Conservation (phyloP, 2,113 vertebrate genomes). For the Forbesichthys agassizii region DNA sequence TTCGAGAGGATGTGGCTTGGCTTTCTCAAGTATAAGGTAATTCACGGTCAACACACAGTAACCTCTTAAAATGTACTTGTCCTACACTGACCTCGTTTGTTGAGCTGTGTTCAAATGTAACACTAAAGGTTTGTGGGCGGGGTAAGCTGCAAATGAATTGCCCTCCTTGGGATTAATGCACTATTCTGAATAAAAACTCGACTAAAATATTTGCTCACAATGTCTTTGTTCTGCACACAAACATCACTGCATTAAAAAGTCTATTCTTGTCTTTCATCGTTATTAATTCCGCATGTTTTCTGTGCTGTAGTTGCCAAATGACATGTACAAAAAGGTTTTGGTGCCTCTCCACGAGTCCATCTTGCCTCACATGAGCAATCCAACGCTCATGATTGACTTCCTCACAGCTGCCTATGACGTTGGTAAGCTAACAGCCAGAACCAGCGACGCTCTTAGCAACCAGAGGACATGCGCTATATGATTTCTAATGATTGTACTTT, state of each 20-base stretch:
- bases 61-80: not conserved
- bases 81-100: too few relatives aligned
- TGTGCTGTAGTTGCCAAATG: constrained; percentile 79
- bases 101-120: too few relatives aligned
- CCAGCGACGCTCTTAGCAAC: not conserved
- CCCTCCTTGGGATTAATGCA: too few relatives aligned
- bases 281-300: not conserved
- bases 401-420: constrained; percentile 89
- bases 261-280: not conserved
- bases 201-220: too few relatives aligned
- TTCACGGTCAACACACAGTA: not conserved
- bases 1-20: constrained; percentile 92
- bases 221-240: too few relatives aligned
- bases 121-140: too few relatives aligned
- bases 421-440: constrained; percentile 73
- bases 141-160: too few relatives aligned
- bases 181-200: not conserved
- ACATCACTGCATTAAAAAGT: not conserved
- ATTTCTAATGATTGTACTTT: not conserved
- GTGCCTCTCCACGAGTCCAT: constrained; percentile 89
- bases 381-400: constrained; percentile 93
- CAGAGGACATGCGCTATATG: not conserved
- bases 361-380: constrained; percentile 90
- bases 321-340: constrained; percentile 91
- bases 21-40: constrained; percentile 91